Base-by-base conservation (phyloP, 2,888 invertebrate genomes). In the Watsonalla cultraria region DNA sequence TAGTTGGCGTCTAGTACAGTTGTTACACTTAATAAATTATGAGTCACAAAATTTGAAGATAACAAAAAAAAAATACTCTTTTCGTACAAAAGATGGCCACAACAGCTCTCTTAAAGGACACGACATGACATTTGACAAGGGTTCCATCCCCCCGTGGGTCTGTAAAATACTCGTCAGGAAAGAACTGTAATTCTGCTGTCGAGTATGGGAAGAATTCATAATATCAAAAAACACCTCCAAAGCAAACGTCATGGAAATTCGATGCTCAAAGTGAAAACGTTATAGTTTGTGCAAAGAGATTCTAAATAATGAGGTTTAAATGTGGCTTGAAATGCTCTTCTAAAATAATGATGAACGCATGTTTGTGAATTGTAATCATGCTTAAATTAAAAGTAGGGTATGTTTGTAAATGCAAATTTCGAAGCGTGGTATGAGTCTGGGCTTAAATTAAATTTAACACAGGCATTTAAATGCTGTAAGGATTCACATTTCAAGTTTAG, bases 61-160 rank as follows among this genome's bases (percentile, higher is more conserved):
- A 4, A 24, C 1, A 24, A 24, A 24, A 24, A 24, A 24, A 24
- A 24, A 24, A 24, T 24, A 4, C 4, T 24, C 4, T 24, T 24
- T 24, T 24, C 24, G 24, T 24, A 24, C 11, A 11, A 42, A 11
- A 0, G 4, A 8, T 42, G 42, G 42, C 0, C 42, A 42, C 42
- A 8, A 5, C 11, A 42, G 11, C 11, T 11, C 42, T 42, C 49
- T 15, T 49, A 37, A 15, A 37, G 37, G 49, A 49, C 49, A 49
- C 14, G 37, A 37, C 39, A 37, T 14, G 15, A 49, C 48, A 49
- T 49, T 14, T 49, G 49, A 49, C 49, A 15, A 49, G 49, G 39
- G 49, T 49, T 37, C 9, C 14, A 39, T 47, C 11, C 42, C 42
- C 42, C 5, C 11, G 42, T 11, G 42, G 42, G 42, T 42, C 42